A percentile compares a stretch with the other conserved stretches of the same genome.
These are phyloP conservation scores for Tragelaphus oryx DNA, from an alignment of 2,797 vertebrate species.

Conservation along the genomic window DNA sequence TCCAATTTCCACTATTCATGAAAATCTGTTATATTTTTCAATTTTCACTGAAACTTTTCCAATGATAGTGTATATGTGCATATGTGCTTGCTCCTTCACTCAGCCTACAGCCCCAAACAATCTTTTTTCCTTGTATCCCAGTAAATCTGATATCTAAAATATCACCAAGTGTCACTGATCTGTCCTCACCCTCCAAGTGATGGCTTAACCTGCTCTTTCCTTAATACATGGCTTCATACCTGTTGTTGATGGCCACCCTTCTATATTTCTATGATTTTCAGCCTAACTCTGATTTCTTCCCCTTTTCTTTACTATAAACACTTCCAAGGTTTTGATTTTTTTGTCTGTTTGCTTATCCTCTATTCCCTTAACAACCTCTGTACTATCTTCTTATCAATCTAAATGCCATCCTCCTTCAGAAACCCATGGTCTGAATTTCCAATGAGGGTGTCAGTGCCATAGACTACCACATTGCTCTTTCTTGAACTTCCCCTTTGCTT, in stretches of 20 bases:
- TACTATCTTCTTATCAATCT: neutral
- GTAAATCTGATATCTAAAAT: neutral
- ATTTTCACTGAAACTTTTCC: neutral
- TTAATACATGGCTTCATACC: neutral
- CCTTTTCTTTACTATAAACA: neutral
- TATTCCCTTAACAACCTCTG: neutral
- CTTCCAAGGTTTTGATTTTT: neutral
- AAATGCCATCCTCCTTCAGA: neutral
- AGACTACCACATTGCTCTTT: neutral
- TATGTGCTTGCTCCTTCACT: neutral
- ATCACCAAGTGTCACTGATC: neutral
- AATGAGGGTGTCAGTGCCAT: neutral
- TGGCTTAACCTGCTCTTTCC: neutral
- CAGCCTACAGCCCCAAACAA: neutral
- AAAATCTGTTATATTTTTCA: neutral
- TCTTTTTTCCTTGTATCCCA: neutral
- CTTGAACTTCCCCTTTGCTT: neutral
- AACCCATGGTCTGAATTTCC: neutral
- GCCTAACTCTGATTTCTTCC: neutral
- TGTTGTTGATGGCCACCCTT: neutral
- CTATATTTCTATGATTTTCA: neutral
- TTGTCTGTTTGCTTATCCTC: neutral
- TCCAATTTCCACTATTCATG: neutral
- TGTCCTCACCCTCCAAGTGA: neutral
- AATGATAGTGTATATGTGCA: neutral